Conservation (phyloP, 2,113 vertebrate species). For the Oncorhynchus tshawytscha region DNA sequence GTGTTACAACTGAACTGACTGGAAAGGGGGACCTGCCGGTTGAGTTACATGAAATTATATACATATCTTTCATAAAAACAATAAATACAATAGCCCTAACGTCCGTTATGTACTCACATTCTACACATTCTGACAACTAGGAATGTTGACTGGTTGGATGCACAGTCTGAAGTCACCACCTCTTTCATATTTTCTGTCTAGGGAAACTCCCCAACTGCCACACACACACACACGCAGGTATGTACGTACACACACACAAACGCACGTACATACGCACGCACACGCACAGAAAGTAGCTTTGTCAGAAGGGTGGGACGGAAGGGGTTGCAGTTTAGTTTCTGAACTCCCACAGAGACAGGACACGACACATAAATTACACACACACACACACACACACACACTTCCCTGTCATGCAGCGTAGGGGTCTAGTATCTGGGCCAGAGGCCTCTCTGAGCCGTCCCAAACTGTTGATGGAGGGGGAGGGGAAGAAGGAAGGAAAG, state of each 20-base stretch:
- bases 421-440: slow-evolving; percentile 24
- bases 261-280: no score
- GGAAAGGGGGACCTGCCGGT: no score
- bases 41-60: no score
- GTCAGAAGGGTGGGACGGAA: no score
- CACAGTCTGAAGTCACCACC: slow-evolving; percentile 44
- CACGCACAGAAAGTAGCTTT: no score
- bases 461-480: slow-evolving; percentile 23
- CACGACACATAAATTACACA: no score
- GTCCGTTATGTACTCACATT: neutral
- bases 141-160: slow-evolving; percentile 16
- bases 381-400: slow-evolving; percentile 20
- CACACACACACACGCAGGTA: slow-evolving; percentile 16
- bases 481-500: slow-evolving; percentile 1
- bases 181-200: slow-evolving; percentile 61
- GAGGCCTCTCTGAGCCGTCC: neutral
- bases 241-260: no score
- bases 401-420: slow-evolving; percentile 7
- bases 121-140: slow-evolving; percentile 1
- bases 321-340: no score
- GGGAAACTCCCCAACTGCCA: slow-evolving; percentile 31
- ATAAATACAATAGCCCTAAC: no score
- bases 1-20: no score
- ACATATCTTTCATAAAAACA: no score
- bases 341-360: slow-evolving; percentile 29